These are phyloP conservation scores for Heteromormyrus szaboi DNA, from an alignment of 2,797 vertebrate genomes.

Conservation along the genomic window DNA sequence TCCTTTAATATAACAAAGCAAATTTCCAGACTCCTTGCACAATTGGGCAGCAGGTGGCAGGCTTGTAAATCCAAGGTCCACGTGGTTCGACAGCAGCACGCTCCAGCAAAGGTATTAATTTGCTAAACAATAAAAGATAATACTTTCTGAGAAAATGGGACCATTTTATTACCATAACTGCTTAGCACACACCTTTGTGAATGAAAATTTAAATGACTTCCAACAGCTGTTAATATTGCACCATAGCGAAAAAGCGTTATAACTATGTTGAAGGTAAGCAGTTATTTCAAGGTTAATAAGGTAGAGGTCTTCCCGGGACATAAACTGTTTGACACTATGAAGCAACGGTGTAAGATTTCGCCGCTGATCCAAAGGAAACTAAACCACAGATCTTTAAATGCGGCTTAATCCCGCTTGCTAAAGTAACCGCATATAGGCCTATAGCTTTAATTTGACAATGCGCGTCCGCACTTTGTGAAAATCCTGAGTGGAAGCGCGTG, in stretches of 20 bases:
- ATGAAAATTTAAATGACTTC: not conserved
- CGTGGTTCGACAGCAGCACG: not conserved
- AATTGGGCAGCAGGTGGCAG: not conserved
- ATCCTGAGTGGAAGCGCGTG: not conserved
- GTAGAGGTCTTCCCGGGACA: not conserved
- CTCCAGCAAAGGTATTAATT: slow-evolving; percentile 1
- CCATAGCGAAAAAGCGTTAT: not conserved
- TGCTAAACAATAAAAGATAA: not conserved
- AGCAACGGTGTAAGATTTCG: not conserved
- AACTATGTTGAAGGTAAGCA: not conserved
- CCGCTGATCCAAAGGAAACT: not conserved
- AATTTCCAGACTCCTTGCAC: not conserved
- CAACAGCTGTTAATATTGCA: not conserved
- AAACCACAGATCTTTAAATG: not conserved
- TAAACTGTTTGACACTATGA: not conserved
- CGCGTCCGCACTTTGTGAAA: not conserved
- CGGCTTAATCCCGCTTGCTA: not conserved
- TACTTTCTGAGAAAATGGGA: not conserved
- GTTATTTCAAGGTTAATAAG: not conserved
- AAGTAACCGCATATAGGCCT: not conserved
- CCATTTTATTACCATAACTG: not conserved
- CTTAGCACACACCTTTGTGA: not conserved
- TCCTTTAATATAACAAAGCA: slow-evolving; percentile 1
- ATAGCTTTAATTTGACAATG: not conserved
- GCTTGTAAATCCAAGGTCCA: not conserved